Conservation (phyloP, 2,113 vertebrate species). For the Sisor rabdophorus region DNA sequence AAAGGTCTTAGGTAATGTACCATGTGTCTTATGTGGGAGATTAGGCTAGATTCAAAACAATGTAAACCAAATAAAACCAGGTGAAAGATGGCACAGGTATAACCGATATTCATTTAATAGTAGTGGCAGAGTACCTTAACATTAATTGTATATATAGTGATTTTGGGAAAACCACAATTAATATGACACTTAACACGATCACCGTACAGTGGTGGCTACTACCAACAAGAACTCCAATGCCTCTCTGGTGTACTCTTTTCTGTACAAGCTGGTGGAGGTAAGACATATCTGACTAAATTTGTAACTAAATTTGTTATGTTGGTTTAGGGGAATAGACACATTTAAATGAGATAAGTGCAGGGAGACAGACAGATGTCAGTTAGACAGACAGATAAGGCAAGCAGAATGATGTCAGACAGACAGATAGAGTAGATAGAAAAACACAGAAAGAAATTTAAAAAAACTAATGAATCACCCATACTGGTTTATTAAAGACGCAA, state of each 20-base stretch:
- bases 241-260: slow-evolving; percentile 84
- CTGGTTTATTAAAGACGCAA: too few relatives aligned
- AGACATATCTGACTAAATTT: slow-evolving; percentile 36
- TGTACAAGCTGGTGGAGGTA: slow-evolving; percentile 92
- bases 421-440: too few relatives aligned
- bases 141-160: neutral
- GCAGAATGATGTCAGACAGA: too few relatives aligned
- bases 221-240: slow-evolving; percentile 90
- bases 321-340: too few relatives aligned
- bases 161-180: neutral
- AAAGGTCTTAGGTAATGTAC: neutral
- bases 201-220: slow-evolving; percentile 79
- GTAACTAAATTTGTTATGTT: too few relatives aligned
- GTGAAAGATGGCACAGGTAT: neutral
- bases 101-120: neutral
- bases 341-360: too few relatives aligned
- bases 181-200: slow-evolving; percentile 65
- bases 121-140: neutral
- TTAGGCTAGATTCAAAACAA: neutral
- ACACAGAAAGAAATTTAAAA: too few relatives aligned
- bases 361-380: too few relatives aligned
- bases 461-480: too few relatives aligned
- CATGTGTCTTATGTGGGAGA: neutral
- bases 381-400: too few relatives aligned
- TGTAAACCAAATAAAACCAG: neutral